Percentiles rank a stretch among this genome's conserved stretches.
phyloP scores from a whole-genome alignment of 2,797 vertebrate species.

The Paratrypauchen microcephalus region DNA sequence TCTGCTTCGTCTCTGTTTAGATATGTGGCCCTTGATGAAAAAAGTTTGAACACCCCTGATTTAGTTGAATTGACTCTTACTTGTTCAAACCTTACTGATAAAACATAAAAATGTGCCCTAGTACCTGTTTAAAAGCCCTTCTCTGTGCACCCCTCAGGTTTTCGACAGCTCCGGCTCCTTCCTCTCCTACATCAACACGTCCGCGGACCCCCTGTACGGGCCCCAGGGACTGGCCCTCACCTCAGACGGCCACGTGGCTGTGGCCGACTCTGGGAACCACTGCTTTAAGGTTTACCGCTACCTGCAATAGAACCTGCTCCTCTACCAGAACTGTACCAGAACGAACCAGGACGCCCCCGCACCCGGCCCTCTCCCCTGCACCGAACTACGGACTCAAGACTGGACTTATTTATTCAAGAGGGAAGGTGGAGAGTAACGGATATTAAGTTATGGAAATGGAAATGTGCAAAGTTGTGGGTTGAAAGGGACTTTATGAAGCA shows the following conservation, averaged over 20 bases:
- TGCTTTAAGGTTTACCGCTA: constrained; percentile 99
- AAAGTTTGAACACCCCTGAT: too few relatives aligned
- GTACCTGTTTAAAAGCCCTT: not conserved
- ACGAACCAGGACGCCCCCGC: constrained; percentile 41
- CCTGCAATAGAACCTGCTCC: constrained; percentile 83
- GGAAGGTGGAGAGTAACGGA: constrained; percentile 56
- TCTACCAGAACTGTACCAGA: too few relatives aligned
- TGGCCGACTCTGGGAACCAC: constrained; percentile 97
- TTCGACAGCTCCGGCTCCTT: constrained; percentile 96
- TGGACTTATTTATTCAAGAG: constrained; percentile 37
- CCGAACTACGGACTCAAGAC: constrained; percentile 38
- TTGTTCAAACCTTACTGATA: too few relatives aligned
- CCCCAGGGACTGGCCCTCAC: constrained; percentile 95
- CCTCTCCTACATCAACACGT: constrained; percentile 97
- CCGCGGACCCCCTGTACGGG: constrained; percentile 92
- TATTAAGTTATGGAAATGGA: constrained; percentile 33
- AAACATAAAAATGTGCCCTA: too few relatives aligned
- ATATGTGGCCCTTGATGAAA: too few relatives aligned
- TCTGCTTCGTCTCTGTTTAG: too few relatives aligned
- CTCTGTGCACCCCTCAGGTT: constrained; percentile 73
- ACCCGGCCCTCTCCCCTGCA: constrained; percentile 62
- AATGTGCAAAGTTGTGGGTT: constrained; percentile 17
- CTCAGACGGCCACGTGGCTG: constrained; percentile 93
- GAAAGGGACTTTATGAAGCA: constrained; percentile 8
- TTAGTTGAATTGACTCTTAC: too few relatives aligned